Evolutionary conservation across 2,113 vertebrate genomes (phyloP), one percentile per base, ranked within the genome.

Genomic region (Oncorhynchus gorbuscha): DNA sequence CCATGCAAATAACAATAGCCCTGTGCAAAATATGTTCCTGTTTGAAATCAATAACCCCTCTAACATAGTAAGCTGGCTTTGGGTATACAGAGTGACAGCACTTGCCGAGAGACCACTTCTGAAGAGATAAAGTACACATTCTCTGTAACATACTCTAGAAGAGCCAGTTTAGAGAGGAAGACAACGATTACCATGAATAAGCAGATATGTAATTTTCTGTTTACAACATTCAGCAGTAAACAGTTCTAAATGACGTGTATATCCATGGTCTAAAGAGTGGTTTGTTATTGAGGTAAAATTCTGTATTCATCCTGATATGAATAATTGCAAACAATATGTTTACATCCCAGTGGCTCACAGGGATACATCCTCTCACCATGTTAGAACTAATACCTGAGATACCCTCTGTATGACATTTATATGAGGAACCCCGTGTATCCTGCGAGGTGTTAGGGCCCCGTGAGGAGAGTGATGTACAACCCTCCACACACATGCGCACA

Each of bases 311-410:
- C 85, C 79, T 75, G 73, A 72, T 84, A 84, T 90, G 89, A 90
- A 87, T 88, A 90, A 91, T 91, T 87, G 76, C 77, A 82, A 88
- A 89, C 90, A 84, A 89, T 89, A 86, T 87, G 89, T 89, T 90
- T 89, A 90, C 88, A 87, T 86, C 83, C 84, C 55, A 3, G 32
- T 1, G 72, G 76, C 64, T 76, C 84, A 79, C 68, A 35, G 81
- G 88, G 89, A 89, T 62, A 67, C 75, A 86, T 79, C 80, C 74
- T 14, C 74, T 32, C 62, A 76, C 78, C 48, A 82, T 89, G 86
- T 87, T 88, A 77, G 88, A 89, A 89, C 89, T 84, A 89, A 90
- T 90, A 86, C 81, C 79, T 79, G 67, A 30, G 76, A 82, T 78
- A 84, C 82, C 90, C 89, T 90, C 87, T 89, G 89, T 83, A 79